Base-by-base conservation (phyloP, 2,888 invertebrate species). In the Corythucha ciliata region DNA sequence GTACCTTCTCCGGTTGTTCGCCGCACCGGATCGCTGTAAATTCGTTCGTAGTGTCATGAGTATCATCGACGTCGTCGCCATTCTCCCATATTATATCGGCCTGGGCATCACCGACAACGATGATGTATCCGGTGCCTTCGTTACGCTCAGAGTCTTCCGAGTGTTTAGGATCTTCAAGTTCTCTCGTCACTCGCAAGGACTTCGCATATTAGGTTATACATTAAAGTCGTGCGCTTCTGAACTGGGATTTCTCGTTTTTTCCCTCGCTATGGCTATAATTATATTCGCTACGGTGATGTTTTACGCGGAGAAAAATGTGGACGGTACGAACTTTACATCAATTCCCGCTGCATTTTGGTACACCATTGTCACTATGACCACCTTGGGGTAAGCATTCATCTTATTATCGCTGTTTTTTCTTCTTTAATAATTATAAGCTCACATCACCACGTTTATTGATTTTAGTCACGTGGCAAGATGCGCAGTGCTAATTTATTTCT, bases 261-360 rank as follows among this genome's bases (percentile, higher is more conserved):
- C 97, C 25, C 75, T 99, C 66, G 94, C 96, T 58, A 97, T 98
- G 97, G 98, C 98, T 65, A 98, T 99, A 70, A 97, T 99, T 66
- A 99, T 99, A 67, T 99, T 99, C 71, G 97, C 98, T 58, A 99
- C 98, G 33, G 94, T 99, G 63, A 99, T 99, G 96, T 99, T 93
- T 76, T 99, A 99, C 75, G 96, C 97, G 46, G 98, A 99, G 77
- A 98, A 98, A 75, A 96, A 96, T 70, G 96, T 93, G 60, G 83
- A 83, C 64, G 85, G 86, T 64, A 97, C 97, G 50, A 89, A 89
- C 71, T 99, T 99, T 77, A 97, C 93, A 58, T 96, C 94, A 69
- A 99, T 99, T 74, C 98, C 98, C 54, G 93, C 96, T 50, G 96
- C 98, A 62, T 98, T 98, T 73, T 99, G 98, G 98, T 98, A 98